phyloP scores from a whole-genome alignment of 2,888 invertebrate genomes.

The Volucella inanis region DNA sequence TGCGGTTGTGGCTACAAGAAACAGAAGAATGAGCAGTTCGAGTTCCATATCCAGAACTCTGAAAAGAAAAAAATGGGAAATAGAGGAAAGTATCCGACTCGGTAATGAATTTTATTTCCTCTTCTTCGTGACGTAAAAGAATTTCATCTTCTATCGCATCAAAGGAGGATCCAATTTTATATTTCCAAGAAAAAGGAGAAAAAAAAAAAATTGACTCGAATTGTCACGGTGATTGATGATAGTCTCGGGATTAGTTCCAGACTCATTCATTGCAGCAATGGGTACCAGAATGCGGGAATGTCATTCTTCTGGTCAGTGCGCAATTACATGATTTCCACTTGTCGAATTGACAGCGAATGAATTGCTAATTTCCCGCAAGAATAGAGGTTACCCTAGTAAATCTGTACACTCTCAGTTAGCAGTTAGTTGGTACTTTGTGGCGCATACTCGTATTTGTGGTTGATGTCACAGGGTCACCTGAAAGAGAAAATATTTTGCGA shows the following conservation, averaged over 20 bases:
- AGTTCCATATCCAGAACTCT: too few species aligned
- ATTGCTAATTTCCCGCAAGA: constrained; percentile 50
- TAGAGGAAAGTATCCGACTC: neutral
- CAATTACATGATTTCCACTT: constrained; percentile 70
- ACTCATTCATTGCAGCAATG: neutral
- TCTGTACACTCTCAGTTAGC: constrained; percentile 25
- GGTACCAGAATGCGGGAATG: constrained; percentile 34
- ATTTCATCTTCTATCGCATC: constrained; percentile 15
- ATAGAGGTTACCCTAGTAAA: constrained; percentile 36
- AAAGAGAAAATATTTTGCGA: constrained; percentile 30
- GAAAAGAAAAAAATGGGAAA: neutral
- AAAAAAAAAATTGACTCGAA: constrained; percentile 44
- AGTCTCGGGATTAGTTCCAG: constrained; percentile 60
- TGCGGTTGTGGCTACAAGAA: constrained; percentile 15
- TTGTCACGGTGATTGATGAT: constrained; percentile 67
- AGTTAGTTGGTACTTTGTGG: constrained; percentile 43
- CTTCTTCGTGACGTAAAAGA: neutral
- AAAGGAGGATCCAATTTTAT: constrained; percentile 60
- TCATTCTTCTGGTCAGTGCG: constrained; percentile 49
- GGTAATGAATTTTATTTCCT: constrained; percentile 52
- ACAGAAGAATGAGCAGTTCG: neutral
- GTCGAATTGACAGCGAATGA: constrained; percentile 65
- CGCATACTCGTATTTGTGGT: neutral
- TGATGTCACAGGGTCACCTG: constrained; percentile 32
- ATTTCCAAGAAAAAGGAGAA: constrained; percentile 14